Percentiles rank a stretch among this genome's conserved stretches.
phyloP scores from a whole-genome alignment of 2,888 invertebrate species.

The Embidobia sp. region DNA sequence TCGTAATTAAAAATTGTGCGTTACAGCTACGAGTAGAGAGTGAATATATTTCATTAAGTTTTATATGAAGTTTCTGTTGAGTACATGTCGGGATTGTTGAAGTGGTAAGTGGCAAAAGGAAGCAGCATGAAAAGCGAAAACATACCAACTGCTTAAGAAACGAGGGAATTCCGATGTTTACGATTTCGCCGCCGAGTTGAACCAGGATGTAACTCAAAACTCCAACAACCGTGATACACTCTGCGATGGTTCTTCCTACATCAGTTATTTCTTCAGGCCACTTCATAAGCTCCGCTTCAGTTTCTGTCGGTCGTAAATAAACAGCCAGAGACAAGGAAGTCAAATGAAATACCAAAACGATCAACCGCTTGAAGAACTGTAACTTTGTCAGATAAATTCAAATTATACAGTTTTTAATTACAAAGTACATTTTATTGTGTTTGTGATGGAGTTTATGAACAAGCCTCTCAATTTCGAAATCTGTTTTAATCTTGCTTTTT shows the following conservation, averaged over 20 bases:
- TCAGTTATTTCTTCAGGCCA: constrained; percentile 83
- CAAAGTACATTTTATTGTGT: too few species aligned
- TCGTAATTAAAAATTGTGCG: too few species aligned
- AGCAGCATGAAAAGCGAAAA: constrained; percentile 17
- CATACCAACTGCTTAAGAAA: constrained; percentile 95
- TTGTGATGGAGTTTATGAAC: too few species aligned
- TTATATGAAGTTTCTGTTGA: constrained; percentile 3
- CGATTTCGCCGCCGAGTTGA: constrained; percentile 96
- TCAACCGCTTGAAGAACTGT: constrained; percentile 95
- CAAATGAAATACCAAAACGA: constrained; percentile 93
- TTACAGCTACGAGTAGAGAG: too few species aligned
- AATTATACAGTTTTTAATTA: constrained; percentile 9
- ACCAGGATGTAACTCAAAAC: constrained; percentile 94
- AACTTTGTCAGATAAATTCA: constrained; percentile 83
- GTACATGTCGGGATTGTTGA: not conserved
- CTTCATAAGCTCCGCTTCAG: constrained; percentile 83
- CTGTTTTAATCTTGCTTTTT: too few species aligned
- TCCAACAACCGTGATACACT: constrained; percentile 92
- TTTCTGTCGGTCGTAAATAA: constrained; percentile 91
- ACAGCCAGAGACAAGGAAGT: constrained; percentile 94
- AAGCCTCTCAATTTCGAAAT: too few species aligned
- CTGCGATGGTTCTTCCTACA: constrained; percentile 82
- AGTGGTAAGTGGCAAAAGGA: constrained; percentile 1
- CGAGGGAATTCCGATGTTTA: constrained; percentile 94
- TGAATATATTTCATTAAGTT: not conserved